Evolutionary conservation across 2,113 vertebrate genomes (phyloP), one percentile per base, ranked within the genome.

Genomic region (Stegostoma tigrinum): DNA sequence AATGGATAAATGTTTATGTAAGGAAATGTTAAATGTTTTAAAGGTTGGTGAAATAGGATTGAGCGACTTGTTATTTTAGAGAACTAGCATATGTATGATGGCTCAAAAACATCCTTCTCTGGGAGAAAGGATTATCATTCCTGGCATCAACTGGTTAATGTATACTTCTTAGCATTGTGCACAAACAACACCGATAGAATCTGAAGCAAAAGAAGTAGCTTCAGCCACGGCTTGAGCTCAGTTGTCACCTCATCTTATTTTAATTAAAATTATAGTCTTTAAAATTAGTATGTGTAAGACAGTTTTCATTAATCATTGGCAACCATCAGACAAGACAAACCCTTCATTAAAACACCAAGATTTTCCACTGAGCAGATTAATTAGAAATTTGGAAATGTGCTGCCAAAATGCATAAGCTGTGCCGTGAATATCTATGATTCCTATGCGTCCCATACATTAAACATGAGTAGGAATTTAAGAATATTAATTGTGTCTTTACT

Each of bases 371-470:
- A 95, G 83, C 72, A 95, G 95, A 91, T n/a, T 87, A 89, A 95
- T 96, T 89, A 95, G 30, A 45, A 68, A 95, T 67, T 72, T 87
- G 52, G 66, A n/a, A 95, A 91, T 38, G 61, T 10, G 89, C 8
- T 91, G 52, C 87, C 27, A 86, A 86, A 7, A 45, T 87, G 86
- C 66, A 23, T 24, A 30, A 64, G 52, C 38, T 95, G 95, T 95
- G 93, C 68, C 12, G 61, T 96, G 96, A 96, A 95, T 95, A 83
- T 95, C 75, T 23, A 96, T 96, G 48, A 42, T 45, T 72, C 30
- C 45, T 24, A 34, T 55, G 38, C 3, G 61, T 34, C 68, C 78
- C 30, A 17, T n/a, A 78, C 83, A 95, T 91, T 48, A 42, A 87
- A 61, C 66, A 72, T 67, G 12, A 91, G 75, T 64, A 52, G 64